Evolutionary conservation across 1,140 invertebrate species (phyloP).

Genomic region (Rhopalosiphum maidis): DNA sequence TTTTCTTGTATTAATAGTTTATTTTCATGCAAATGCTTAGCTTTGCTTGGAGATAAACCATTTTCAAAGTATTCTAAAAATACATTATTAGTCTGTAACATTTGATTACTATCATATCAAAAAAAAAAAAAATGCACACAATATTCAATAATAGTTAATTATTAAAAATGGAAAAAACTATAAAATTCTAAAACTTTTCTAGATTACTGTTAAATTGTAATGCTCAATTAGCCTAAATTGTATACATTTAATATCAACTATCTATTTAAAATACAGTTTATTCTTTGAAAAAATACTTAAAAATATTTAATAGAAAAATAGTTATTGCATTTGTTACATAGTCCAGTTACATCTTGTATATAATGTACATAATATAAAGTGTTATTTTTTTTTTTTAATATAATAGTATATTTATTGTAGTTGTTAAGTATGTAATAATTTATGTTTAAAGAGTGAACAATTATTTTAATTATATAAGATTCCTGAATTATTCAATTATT

Average conservation of each 20-base stretch:
- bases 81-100: not conserved
- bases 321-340: too few species aligned
- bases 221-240: not conserved
- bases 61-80: conserved; percentile 30
- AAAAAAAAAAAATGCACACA: not conserved
- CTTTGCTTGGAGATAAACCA: not conserved
- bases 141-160: conserved; percentile 11
- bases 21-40: conserved; percentile 22
- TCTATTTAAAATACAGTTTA: too few species aligned
- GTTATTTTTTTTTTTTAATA: too few species aligned
- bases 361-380: too few species aligned
- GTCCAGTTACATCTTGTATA: too few species aligned
- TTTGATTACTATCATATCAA: not conserved
- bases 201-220: not conserved
- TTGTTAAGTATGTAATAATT: too few species aligned
- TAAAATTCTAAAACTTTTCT: not conserved
- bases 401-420: too few species aligned
- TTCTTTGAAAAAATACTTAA: too few species aligned
- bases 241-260: conserved; percentile 2
- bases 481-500: too few species aligned
- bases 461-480: too few species aligned
- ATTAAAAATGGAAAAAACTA: conserved; percentile 5
- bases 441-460: too few species aligned
- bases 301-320: too few species aligned
- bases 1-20: not conserved